A percentile compares a stretch with the other conserved stretches of the same genome.
Evolutionary conservation across 2,888 invertebrate genomes (phyloP).

Genomic region (Oasisia sp.): DNA sequence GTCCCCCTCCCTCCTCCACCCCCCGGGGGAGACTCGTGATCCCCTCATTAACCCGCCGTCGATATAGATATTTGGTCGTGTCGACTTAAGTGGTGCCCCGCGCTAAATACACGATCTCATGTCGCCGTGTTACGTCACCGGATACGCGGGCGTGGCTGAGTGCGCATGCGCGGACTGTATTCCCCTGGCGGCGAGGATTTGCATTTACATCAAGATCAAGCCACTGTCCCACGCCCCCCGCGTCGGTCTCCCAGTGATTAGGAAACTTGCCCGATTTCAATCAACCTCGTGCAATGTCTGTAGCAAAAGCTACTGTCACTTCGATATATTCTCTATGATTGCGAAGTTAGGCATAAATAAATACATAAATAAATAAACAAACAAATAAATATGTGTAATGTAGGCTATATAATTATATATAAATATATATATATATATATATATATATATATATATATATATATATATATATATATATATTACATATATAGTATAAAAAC

Average conservation of each 20-base stretch:
- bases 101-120: slow-evolving; percentile 5
- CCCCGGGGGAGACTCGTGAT: neutral
- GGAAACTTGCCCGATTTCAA: neutral
- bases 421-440: too few species aligned
- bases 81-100: slow-evolving; percentile 6
- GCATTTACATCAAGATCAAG: neutral
- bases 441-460: too few species aligned
- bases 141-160: neutral
- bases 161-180: neutral
- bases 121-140: neutral
- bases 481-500: too few species aligned
- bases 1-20: neutral
- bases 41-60: neutral
- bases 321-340: neutral
- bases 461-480: too few species aligned
- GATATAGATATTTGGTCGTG: slow-evolving; percentile 13
- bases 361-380: neutral
- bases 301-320: neutral
- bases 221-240: neutral
- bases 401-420: too few species aligned
- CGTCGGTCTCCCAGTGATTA: neutral
- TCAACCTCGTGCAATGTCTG: neutral
- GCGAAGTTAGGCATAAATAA: neutral
- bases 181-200: neutral
- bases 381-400: too few species aligned